These are phyloP conservation scores for Malacosoma neustria DNA, from an alignment of 2,888 invertebrate genomes.

Conservation along the genomic window DNA sequence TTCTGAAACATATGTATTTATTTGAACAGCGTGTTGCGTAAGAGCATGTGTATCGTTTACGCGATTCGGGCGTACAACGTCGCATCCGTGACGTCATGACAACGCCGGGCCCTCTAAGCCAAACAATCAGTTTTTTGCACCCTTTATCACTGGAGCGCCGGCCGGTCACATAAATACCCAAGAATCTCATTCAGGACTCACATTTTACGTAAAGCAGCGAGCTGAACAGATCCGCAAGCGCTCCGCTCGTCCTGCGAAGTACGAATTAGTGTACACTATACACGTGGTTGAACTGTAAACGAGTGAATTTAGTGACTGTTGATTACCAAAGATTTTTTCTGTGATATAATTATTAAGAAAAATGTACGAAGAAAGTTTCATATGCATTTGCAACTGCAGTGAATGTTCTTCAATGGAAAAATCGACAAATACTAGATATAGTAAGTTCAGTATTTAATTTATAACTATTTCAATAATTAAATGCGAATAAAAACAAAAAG, in stretches of 20 bases:
- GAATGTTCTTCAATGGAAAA: constrained; percentile 38
- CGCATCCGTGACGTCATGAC: constrained; percentile 55
- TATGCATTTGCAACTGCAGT: constrained; percentile 36
- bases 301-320: constrained; percentile 14
- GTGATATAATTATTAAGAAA: constrained; percentile 45
- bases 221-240: constrained; percentile 55
- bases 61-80: constrained; percentile 50
- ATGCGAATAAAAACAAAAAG: constrained; percentile 4
- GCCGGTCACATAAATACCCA: constrained; percentile 63
- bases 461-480: constrained; percentile 4
- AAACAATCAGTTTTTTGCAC: constrained; percentile 71
- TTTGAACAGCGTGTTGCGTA: constrained; percentile 60
- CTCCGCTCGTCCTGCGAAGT: constrained; percentile 26
- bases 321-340: constrained; percentile 32
- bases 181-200: constrained; percentile 68
- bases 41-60: constrained; percentile 51
- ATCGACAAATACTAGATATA: constrained; percentile 26
- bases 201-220: constrained; percentile 62
- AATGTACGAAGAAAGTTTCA: constrained; percentile 27
- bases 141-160: constrained; percentile 65
- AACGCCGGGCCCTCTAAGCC: constrained; percentile 47
- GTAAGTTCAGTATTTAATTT: constrained; percentile 30
- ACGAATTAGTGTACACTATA: not conserved
- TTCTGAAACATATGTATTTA: constrained; percentile 60
- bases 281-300: not conserved